Percentiles rank a stretch among this genome's conserved stretches.
These are phyloP conservation scores for Trissolcus japonicus DNA, from an alignment of 2,888 invertebrate genomes.

Conservation along the genomic window DNA sequence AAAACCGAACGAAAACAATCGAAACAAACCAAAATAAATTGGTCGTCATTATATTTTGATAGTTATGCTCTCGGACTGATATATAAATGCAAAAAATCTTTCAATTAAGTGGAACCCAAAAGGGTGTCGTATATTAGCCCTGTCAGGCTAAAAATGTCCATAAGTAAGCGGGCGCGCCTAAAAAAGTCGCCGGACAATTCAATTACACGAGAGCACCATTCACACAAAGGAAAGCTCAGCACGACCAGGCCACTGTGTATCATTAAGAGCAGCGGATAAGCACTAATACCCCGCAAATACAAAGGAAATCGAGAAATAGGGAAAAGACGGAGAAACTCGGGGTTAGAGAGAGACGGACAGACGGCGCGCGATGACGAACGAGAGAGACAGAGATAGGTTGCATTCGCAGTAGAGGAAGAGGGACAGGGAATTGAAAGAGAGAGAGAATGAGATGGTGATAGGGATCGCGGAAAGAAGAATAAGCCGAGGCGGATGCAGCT, in stretches of 20 bases:
- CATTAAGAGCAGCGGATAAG: constrained; percentile 67
- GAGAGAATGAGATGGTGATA: constrained; percentile 37
- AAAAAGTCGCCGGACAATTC: constrained; percentile 37
- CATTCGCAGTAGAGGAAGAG: not conserved
- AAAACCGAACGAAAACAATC: too few relatives aligned
- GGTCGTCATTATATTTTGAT: too few relatives aligned
- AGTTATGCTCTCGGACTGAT: too few relatives aligned
- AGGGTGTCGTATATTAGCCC: not conserved
- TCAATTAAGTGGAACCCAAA: not conserved
- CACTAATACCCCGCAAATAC: constrained; percentile 63
- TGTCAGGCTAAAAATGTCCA: constrained; percentile 5
- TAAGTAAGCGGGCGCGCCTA: constrained; percentile 14
- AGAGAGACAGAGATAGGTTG: not conserved
- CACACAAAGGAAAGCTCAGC: constrained; percentile 46
- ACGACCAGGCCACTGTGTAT: constrained; percentile 60
- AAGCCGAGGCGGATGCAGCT: constrained; percentile 64
- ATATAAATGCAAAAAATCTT: not conserved
- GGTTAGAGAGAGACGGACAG: not conserved
- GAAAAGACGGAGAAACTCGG: constrained; percentile 2
- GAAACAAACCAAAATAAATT: too few relatives aligned
- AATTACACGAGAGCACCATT: constrained; percentile 32
- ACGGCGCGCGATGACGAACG: not conserved
- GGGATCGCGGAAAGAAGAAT: constrained; percentile 60
- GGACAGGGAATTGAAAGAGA: not conserved
- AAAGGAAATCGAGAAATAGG: constrained; percentile 17